Base-by-base conservation (phyloP, 1,140 invertebrate species). In the Sycophaga agraensis region DNA sequence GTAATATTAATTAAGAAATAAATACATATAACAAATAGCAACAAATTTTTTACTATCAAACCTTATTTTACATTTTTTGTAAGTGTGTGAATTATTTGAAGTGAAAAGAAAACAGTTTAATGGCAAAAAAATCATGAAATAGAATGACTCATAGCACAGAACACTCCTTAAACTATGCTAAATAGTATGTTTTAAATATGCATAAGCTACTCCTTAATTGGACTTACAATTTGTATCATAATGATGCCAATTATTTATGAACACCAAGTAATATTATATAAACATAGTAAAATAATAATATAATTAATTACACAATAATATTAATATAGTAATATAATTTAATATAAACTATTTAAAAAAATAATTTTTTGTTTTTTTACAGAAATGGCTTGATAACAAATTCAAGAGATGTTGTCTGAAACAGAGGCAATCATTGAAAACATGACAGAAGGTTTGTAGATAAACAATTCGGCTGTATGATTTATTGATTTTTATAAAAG, bases 381-480 rank as follows among this genome's bases (percentile, higher is more conserved):
- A 63, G 60, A 63, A 50, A 68, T 68, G 66, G 64, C 63, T 60
- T 73, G 66, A 71, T 51, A 51, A 40, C 31, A 43, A 50, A 48
- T 48, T 17, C 37, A 28, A 61, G 63, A 71, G 66, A 79, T 80
- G 75, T 64, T 74, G 64, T 70, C 71, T 62, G 71, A 79, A 68
- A 72, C 59, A 34, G 71, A 76, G 62, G 68, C 69, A 62, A 76
- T 72, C 50, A 65, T 75, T 62, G 68, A 73, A 66, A 71, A 66
- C 34, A 77, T 75, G 63, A 75, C 72, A 16, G 76, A 81, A 75
- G 79, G 79, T 81, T 68, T 68, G 64, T 67, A 58, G 53, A 63
- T 46, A 63, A 46, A 26, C 26, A 42, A 21, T 54, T 28, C 2
- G 1, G 12, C 8, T 56, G 34, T 26, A 34, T 9, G 42, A 28